Conservation (phyloP, 2,113 vertebrate genomes). For the Cepphus grylle region DNA sequence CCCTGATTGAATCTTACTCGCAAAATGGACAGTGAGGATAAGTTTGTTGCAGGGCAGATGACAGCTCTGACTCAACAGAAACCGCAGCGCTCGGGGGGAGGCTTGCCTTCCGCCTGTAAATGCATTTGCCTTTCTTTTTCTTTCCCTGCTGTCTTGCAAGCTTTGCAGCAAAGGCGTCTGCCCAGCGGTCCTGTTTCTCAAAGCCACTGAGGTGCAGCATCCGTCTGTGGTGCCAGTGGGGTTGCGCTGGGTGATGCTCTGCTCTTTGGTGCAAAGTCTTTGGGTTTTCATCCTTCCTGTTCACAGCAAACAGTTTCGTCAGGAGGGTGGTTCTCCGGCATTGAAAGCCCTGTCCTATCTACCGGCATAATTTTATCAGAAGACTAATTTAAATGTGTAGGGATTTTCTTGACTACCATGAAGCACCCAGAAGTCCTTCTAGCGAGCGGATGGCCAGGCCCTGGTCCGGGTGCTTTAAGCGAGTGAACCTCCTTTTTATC, state of each 20-base stretch:
- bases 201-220: not conserved
- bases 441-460: not conserved
- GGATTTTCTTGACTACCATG: not conserved
- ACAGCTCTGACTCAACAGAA: slow-evolving; percentile 28
- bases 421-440: not conserved
- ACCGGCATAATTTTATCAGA: not conserved
- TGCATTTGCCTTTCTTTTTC: not conserved
- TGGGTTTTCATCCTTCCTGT: not conserved
- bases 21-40: slow-evolving; percentile 34
- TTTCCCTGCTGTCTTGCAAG: not conserved
- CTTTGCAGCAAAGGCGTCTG: not conserved
- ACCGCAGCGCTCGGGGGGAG: not conserved
- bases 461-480: not conserved
- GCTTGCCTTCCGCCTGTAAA: not conserved
- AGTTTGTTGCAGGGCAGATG: not conserved
- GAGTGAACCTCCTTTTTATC: not conserved
- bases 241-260: not conserved
- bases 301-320: not conserved
- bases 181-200: rapidly evolving
- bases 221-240: rapidly evolving
- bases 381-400: not conserved
- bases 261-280: not conserved
- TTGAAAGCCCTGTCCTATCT: not conserved
- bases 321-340: not conserved
- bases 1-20: slow-evolving; percentile 55